Evolutionary conservation across 2,113 vertebrate species (phyloP), one percentile per base, ranked within the genome.

Genomic region (Bucco capensis): DNA sequence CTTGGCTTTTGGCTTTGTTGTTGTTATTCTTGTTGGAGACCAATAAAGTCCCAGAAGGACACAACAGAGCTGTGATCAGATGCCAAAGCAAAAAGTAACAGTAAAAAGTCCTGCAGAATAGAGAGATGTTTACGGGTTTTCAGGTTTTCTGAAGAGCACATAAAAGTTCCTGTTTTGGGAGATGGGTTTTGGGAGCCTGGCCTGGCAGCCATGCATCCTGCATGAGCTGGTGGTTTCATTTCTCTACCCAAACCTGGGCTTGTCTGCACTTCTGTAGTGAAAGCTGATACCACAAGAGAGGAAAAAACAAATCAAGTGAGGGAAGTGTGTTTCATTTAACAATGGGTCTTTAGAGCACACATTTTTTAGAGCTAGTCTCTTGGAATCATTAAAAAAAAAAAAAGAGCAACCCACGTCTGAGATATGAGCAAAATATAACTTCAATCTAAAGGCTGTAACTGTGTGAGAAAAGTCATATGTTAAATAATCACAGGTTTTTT

Each of bases 401-500:
- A 61, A 19, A 28, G 8, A 86, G n/a, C 47, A 80, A 69, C 70
- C 38, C 72, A 25, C 2, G 35, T 80, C 86, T 94, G 89, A 88
- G 88, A 71, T 94, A 88, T 85, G 74, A 92, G 86, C 79, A 95
- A 97, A 96, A 95, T 88, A 89, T 78, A 94, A 71, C 82, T 94
- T 84, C 88, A 94, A 91, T 86, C 73, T 94, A 78, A 96, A 92
- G 81, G 84, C 93, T 93, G 70, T 91, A 94, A 91, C 90, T 88
- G 87, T 92, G 93, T 96, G 96, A 96, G 86, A 96, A 95, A 96
- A 96, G 91, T 96, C 95, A 96, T 92, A 96, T 92, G 92, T 96
- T 96, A 95, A 96, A 96, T 95, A 96, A 96, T 94, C 91, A 93
- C 58, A 74, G 83, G 91, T 92, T 95, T 96, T 94, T 97, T 97